phyloP scores from a whole-genome alignment of 1,140 invertebrate genomes.

The Trichonephila clavipes region DNA sequence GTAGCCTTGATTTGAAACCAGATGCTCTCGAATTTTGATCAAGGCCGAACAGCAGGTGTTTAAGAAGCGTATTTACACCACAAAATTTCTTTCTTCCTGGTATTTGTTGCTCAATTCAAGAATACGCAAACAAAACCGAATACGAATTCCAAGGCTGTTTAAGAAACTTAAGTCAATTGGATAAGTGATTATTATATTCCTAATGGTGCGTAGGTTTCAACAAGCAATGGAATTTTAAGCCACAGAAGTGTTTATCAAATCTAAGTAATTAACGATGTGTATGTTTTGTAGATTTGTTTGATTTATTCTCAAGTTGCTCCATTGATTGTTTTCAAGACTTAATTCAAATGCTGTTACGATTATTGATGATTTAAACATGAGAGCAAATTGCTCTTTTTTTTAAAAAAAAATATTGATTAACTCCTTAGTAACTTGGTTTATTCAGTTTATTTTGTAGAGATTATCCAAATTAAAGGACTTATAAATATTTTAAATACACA shows the following conservation, averaged over 20 bases:
- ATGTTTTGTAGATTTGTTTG: too few relatives aligned
- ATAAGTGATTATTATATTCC: background rate
- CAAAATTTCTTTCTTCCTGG: background rate
- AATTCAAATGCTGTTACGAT: too few relatives aligned
- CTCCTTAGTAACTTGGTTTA: too few relatives aligned
- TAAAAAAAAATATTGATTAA: too few relatives aligned
- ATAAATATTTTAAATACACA: too few relatives aligned
- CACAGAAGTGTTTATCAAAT: background rate
- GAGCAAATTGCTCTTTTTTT: too few relatives aligned
- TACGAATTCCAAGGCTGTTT: background rate
- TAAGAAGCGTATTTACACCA: background rate
- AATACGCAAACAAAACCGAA: constrained; percentile 5
- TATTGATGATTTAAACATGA: too few relatives aligned
- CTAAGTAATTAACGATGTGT: background rate
- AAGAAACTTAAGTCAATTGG: background rate
- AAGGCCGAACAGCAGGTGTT: constrained; percentile 9
- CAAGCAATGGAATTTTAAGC: background rate
- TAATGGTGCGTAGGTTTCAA: background rate
- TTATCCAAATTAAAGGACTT: too few relatives aligned
- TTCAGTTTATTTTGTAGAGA: too few relatives aligned
- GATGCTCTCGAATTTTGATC: background rate
- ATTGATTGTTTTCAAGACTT: too few relatives aligned
- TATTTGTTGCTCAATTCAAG: background rate
- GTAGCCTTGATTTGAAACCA: background rate
- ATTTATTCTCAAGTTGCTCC: too few relatives aligned